phyloP scores from a whole-genome alignment of 2,888 invertebrate genomes.

The Oscheius onirici region DNA sequence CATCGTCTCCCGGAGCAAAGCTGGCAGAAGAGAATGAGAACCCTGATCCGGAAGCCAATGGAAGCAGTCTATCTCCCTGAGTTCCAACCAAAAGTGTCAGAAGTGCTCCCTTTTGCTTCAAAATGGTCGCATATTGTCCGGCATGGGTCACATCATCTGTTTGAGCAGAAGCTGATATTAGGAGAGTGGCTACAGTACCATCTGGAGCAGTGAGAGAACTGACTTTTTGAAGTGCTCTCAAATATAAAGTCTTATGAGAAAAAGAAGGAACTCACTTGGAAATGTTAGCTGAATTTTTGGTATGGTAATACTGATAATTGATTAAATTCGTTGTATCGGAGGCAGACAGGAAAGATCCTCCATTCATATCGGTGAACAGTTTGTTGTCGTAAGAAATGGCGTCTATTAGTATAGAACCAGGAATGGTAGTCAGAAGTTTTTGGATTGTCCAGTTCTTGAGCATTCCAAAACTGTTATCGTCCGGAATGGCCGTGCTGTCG shows the following conservation, averaged over 20 bases:
- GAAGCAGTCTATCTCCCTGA: background rate
- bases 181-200: background rate
- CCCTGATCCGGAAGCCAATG: background rate
- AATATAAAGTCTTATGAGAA: background rate
- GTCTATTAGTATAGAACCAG: background rate
- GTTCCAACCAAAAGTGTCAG: slow-evolving; percentile 1
- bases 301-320: background rate
- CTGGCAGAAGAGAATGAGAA: background rate
- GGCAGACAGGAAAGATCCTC: background rate
- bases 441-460: slow-evolving; percentile 12
- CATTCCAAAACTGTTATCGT: background rate
- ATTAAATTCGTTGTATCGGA: background rate
- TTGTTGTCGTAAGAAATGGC: slow-evolving; percentile 5
- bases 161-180: background rate
- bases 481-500: background rate
- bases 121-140: background rate
- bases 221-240: slow-evolving; percentile 1
- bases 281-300: background rate
- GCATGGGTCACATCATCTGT: background rate
- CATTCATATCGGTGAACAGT: background rate
- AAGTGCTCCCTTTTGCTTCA: slow-evolving; percentile 1
- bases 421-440: background rate
- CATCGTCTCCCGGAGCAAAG: background rate
- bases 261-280: background rate
- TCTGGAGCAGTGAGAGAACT: background rate